Base-by-base conservation (phyloP, 2,797 vertebrate species). In the Labeo calbasu region DNA sequence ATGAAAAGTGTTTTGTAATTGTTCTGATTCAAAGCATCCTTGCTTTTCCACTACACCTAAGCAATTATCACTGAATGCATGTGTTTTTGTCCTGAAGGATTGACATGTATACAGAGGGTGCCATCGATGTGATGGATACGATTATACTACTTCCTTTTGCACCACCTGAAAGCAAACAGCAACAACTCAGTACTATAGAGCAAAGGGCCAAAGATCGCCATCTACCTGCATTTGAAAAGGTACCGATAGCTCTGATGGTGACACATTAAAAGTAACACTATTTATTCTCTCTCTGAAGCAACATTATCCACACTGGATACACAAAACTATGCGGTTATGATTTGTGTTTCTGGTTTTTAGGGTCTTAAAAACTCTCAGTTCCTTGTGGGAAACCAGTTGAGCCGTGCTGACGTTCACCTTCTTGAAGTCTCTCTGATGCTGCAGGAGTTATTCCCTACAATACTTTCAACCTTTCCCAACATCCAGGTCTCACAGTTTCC, bases 141-240 rank as follows among this genome's bases (percentile, higher is more conserved):
- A 92, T 97, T 0, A 93, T 96, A 89, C 0, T 23, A 0, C 83
- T 93, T 32, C 87, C 89, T 32, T 95, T 98, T 78, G 82, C 82
- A 43, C 81, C 92, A 43, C 85, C 92, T 4, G 61, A 88, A 4
- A 81, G 95, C 21, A 82, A 85, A 59, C 86, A 94, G 71, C 57
- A 91, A 59, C 93, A 95, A 76, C 86, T 95, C 82, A 87, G 92
- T 0, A 89, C 91, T 63, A 94, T 97, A 28, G 77, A 95, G 40
- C 91, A 81, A 57, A 95, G 94, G 93, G 95, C 96, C 79, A 92
- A 91, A 57, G 91, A 84, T 6, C 94, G 96, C 84, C 96, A 94
- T 89, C 93, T 98, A 17, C 96, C 96, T 32, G 95, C 95, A 81
- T 97, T 92, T 90, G 96, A 97, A 89, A 97, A 97, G 95, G 97